Conservation (phyloP, 2,888 invertebrate genomes). For the Cantharis nigra region DNA sequence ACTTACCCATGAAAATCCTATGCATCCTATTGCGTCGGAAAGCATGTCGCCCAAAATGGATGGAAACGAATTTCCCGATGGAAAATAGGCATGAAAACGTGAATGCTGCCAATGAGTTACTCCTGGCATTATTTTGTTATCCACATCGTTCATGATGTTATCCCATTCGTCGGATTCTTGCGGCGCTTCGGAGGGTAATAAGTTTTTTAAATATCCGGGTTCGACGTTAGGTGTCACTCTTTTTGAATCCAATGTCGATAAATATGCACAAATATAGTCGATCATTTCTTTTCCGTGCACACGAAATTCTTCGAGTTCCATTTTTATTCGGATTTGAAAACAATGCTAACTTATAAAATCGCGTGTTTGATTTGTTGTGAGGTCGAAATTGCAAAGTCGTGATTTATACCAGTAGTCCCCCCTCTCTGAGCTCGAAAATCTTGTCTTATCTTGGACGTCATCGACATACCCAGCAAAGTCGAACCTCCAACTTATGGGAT, state of each 20-base stretch:
- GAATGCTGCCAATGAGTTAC: slow-evolving; percentile 99
- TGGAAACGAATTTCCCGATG: slow-evolving; percentile 95
- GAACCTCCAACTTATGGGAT: not conserved
- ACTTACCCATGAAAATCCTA: slow-evolving; percentile 97
- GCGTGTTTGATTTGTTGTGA: not conserved
- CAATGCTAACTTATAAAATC: not conserved
- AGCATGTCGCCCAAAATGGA: slow-evolving; percentile 98
- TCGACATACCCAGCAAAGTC: not conserved
- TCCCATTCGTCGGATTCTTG: slow-evolving; percentile 84
- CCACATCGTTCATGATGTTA: slow-evolving; percentile 86
- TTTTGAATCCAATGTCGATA: slow-evolving; percentile 77
- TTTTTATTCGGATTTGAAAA: slow-evolving; percentile 48
- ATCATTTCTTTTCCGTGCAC: slow-evolving; percentile 91
- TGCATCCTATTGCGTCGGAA: slow-evolving; percentile 93
- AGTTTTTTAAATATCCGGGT: slow-evolving; percentile 78
- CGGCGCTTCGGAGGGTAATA: slow-evolving; percentile 82
- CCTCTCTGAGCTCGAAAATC: not conserved
- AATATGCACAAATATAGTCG: slow-evolving; percentile 91
- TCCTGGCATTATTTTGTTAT: slow-evolving; percentile 91
- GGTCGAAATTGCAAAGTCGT: not conserved
- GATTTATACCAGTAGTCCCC: not conserved
- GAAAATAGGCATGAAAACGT: slow-evolving; percentile 98
- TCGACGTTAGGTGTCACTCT: slow-evolving; percentile 89
- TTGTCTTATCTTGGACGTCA: not conserved
- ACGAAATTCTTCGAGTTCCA: slow-evolving; percentile 90